phyloP scores from a whole-genome alignment of 2,113 vertebrate genomes.

The Aepyceros melampus region DNA sequence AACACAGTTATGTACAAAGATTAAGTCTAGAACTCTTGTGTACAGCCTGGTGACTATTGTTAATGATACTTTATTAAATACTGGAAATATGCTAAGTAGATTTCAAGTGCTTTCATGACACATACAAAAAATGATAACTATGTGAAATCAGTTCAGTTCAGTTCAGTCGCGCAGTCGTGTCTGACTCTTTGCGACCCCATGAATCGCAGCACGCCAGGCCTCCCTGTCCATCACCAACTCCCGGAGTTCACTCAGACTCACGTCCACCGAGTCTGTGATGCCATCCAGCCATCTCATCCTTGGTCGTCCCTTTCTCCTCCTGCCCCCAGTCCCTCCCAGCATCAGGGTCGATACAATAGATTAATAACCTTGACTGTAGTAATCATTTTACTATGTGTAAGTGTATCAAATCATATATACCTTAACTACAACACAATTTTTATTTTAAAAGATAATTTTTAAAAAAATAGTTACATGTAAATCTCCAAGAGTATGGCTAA shows the following conservation, averaged over 20 bases:
- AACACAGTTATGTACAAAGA: background rate
- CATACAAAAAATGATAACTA: background rate
- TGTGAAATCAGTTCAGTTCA: no score
- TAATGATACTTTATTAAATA: background rate
- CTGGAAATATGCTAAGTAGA: background rate
- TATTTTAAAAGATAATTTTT: background rate
- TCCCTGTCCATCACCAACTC: no score
- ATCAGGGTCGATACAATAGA: background rate
- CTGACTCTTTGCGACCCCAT: no score
- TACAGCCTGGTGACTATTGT: background rate
- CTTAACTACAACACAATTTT: background rate
- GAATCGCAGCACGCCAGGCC: no score
- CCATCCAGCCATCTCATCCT: no score
- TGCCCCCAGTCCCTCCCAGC: no score
- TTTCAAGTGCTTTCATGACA: background rate
- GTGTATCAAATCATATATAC: background rate
- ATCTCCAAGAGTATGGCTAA: background rate
- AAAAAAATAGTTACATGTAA: background rate
- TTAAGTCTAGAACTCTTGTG: background rate
- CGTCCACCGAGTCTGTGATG: no score
- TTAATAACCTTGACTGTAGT: background rate
- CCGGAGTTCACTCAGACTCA: no score
- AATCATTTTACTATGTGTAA: background rate
- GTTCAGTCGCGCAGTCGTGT: no score
- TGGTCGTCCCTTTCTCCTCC: no score